Evolutionary conservation across 2,113 vertebrate genomes (phyloP).

Genomic region (Accipiter virgatus): DNA sequence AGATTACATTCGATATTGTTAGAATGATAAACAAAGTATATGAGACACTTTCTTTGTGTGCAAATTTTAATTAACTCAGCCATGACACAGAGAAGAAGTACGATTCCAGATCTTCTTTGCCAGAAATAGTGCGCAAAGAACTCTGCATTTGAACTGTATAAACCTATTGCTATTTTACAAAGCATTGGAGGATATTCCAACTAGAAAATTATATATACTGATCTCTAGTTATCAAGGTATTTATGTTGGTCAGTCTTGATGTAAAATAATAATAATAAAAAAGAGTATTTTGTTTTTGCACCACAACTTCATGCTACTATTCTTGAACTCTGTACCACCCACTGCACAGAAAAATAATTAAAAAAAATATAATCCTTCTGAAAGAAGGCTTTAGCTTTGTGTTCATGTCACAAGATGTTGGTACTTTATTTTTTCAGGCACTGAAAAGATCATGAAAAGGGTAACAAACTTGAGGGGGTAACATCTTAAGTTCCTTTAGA

Average conservation of each 20-base stretch:
- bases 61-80: not conserved
- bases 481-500: not conserved
- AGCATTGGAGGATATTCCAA: not conserved
- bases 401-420: not conserved
- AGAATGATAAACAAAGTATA: not conserved
- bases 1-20: not conserved
- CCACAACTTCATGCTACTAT: not conserved
- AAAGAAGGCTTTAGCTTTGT: not conserved
- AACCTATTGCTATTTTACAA: not conserved
- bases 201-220: not conserved
- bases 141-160: not conserved
- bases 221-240: not conserved
- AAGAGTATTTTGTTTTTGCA: not conserved
- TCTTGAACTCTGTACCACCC: not conserved
- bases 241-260: not conserved
- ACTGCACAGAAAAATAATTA: not conserved
- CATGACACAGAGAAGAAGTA: not conserved
- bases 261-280: not conserved
- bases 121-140: not conserved
- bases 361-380: not conserved
- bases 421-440: not conserved
- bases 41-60: not conserved
- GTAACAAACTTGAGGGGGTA: not conserved
- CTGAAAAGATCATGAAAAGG: not conserved
- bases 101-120: not conserved